Percentiles rank a stretch among this genome's conserved stretches.
phyloP scores from a whole-genome alignment of 2,888 invertebrate species.

The Dichetophora obliterata region DNA sequence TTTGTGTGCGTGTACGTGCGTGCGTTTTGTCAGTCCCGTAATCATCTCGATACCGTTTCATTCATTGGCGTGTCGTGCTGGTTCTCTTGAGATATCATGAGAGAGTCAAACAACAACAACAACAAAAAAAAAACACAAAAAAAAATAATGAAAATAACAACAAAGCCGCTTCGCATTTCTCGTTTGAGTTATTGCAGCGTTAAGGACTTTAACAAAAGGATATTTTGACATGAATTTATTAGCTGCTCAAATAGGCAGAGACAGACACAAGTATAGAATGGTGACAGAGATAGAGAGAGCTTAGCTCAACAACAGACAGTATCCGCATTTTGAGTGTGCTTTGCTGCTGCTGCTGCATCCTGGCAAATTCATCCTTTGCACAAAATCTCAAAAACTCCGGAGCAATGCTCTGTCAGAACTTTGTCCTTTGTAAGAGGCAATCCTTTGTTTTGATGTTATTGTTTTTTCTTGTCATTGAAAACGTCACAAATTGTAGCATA shows the following conservation, averaged over 20 bases:
- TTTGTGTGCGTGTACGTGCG: background rate
- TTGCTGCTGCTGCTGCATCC: background rate
- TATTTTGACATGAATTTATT: slow-evolving; percentile 38
- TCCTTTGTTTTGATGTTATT: background rate
- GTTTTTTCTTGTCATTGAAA: background rate
- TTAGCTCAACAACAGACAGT: too few relatives aligned
- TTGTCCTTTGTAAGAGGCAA: too few relatives aligned
- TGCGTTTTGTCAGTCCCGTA: slow-evolving; percentile 29
- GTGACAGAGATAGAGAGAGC: too few relatives aligned
- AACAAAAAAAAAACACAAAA: background rate
- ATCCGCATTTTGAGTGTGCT: background rate
- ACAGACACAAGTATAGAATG: background rate
- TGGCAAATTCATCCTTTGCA: slow-evolving; percentile 6
- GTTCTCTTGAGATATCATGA: background rate
- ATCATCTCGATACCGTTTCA: slow-evolving; percentile 26
- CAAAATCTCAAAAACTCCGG: background rate
- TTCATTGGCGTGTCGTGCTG: slow-evolving; percentile 13
- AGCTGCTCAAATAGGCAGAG: background rate
- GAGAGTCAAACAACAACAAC: too few relatives aligned
- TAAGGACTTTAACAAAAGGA: slow-evolving; percentile 30
- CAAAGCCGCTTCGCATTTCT: background rate
- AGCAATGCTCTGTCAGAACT: background rate
- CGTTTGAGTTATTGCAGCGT: slow-evolving; percentile 25
- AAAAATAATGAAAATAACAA: background rate
- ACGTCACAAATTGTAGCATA: slow-evolving; percentile 8